Conservation (phyloP, 2,888 invertebrate species). For the Leucozona laternaria region DNA sequence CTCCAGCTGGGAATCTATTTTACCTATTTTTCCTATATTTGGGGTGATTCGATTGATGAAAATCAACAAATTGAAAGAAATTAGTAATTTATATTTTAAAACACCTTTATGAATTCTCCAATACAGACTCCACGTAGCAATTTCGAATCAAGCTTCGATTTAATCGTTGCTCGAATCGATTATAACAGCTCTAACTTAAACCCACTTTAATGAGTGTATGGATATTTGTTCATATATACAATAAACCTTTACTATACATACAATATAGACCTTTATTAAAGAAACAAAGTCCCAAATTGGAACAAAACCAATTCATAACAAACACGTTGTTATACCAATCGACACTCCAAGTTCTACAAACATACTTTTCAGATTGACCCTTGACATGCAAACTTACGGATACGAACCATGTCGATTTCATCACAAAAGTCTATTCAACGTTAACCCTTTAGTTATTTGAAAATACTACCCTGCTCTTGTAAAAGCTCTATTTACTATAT, state of each 20-base stretch:
- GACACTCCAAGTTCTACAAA: slow-evolving; percentile 2
- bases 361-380: slow-evolving; percentile 32
- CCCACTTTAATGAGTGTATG: too few relatives aligned
- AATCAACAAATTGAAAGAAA: too few relatives aligned
- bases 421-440: neutral
- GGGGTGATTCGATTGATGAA: too few relatives aligned
- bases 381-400: slow-evolving; percentile 28
- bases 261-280: neutral
- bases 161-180: too few relatives aligned
- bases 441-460: neutral
- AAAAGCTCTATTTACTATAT: neutral
- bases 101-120: too few relatives aligned
- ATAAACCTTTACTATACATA: neutral
- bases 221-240: neutral
- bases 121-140: too few relatives aligned
- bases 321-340: neutral
- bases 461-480: neutral
- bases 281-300: neutral
- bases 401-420: slow-evolving; percentile 8
- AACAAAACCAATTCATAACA: neutral
- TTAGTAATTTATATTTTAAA: too few relatives aligned
- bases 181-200: too few relatives aligned
- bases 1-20: too few relatives aligned
- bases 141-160: too few relatives aligned
- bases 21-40: too few relatives aligned